A percentile compares a stretch with the other conserved stretches of the same genome.
phyloP scores from a whole-genome alignment of 1,140 invertebrate species.

The Akabosia matsudoensis region DNA sequence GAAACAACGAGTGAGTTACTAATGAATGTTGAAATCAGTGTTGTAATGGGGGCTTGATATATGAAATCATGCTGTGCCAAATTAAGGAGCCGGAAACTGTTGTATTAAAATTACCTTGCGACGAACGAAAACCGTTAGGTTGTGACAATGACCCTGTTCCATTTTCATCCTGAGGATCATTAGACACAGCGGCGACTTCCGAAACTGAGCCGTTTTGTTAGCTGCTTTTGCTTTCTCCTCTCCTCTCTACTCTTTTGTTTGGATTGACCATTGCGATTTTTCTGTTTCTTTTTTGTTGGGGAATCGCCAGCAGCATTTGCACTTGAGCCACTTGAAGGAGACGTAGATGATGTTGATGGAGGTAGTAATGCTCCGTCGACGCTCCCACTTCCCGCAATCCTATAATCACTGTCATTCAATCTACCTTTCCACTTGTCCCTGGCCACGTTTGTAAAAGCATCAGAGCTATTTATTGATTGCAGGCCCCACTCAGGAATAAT shows the following conservation, averaged over 20 bases:
- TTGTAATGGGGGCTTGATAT: no score
- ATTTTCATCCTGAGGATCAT: background rate
- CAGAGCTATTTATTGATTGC: background rate
- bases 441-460: background rate
- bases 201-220: background rate
- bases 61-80: no score
- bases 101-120: background rate
- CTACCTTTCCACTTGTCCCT: background rate
- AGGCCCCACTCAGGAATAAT: background rate
- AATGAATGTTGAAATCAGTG: no score
- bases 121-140: background rate
- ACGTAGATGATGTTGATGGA: no score
- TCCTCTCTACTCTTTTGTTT: background rate
- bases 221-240: constrained; percentile 2
- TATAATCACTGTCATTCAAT: constrained; percentile 12
- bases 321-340: background rate
- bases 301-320: background rate
- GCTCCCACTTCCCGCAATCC: constrained; percentile 1
- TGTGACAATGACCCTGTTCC: constrained; percentile 3
- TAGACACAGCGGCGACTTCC: background rate
- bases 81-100: no score
- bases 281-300: background rate
- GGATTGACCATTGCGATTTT: constrained; percentile 4
- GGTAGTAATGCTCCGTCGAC: background rate
- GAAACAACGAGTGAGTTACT: no score